Percentiles rank a stretch among this genome's conserved stretches.
These are phyloP conservation scores for Acrocyrtus sp. DNA, from an alignment of 2,888 invertebrate species.

Conservation along the genomic window DNA sequence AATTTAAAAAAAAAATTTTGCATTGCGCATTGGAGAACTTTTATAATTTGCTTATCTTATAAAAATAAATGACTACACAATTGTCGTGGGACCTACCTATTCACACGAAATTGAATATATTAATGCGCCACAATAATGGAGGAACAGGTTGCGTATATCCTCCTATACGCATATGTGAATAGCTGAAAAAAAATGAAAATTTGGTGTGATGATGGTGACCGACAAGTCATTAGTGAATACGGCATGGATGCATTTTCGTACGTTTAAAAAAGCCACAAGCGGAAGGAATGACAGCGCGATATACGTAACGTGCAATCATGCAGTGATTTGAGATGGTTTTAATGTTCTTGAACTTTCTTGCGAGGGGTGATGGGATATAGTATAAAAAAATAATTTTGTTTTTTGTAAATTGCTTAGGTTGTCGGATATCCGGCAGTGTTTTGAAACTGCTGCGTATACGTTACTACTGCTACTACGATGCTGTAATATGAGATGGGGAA, in stretches of 20 bases:
- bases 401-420: no score
- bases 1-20: background rate
- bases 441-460: no score
- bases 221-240: background rate
- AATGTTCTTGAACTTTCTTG: conserved; percentile 27
- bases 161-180: background rate
- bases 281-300: no score
- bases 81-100: background rate
- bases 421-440: conserved; percentile 26
- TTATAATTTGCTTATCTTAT: no score
- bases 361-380: background rate
- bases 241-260: background rate
- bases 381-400: background rate
- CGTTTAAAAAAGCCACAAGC: no score
- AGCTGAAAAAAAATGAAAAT: background rate
- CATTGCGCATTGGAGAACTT: no score
- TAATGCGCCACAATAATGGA: background rate
- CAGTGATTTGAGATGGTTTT: conserved; percentile 26
- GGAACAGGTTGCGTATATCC: conserved; percentile 2
- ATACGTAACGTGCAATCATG: background rate
- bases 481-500: background rate
- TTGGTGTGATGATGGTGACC: background rate
- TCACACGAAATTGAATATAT: background rate
- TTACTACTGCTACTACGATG: no score
- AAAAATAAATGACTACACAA: no score